These are phyloP conservation scores for Drosophila azteca DNA, from an alignment of 1,140 invertebrate genomes.

Conservation along the genomic window DNA sequence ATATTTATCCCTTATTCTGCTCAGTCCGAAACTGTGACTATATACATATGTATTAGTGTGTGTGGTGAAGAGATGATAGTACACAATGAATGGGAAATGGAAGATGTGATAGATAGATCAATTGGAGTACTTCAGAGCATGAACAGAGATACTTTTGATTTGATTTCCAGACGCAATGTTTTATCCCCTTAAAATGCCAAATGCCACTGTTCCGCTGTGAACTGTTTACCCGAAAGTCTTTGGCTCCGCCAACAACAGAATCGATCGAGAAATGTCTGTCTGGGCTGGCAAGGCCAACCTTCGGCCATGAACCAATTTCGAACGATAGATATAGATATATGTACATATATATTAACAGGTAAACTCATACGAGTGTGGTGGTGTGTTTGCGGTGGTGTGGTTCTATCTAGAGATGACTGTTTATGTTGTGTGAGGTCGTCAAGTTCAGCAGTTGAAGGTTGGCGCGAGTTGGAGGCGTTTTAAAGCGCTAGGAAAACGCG, in stretches of 20 bases:
- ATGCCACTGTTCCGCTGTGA: no score
- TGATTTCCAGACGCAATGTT: no score
- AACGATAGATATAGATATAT: constrained; percentile 20
- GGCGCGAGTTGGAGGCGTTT: constrained; percentile 22
- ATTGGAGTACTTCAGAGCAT: no score
- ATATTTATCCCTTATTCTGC: no score
- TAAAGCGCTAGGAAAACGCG: constrained; percentile 35
- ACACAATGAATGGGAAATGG: no score
- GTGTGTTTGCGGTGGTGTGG: constrained; percentile 9
- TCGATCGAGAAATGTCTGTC: background rate
- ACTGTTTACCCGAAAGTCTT: constrained; percentile 5
- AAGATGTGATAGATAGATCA: no score
- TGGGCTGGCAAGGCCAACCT: constrained; percentile 40
- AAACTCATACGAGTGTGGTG: no score
- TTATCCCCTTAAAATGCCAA: background rate
- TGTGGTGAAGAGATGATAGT: no score
- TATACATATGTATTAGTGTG: no score
- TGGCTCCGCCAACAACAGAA: background rate
- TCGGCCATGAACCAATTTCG: constrained; percentile 68
- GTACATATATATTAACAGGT: background rate
- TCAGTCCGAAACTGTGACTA: no score
- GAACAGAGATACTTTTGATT: no score
- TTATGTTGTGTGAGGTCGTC: constrained; percentile 31
- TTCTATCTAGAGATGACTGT: constrained; percentile 6
- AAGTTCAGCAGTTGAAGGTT: constrained; percentile 59